phyloP scores from a whole-genome alignment of 2,797 vertebrate genomes.

The Falco naumanni region DNA sequence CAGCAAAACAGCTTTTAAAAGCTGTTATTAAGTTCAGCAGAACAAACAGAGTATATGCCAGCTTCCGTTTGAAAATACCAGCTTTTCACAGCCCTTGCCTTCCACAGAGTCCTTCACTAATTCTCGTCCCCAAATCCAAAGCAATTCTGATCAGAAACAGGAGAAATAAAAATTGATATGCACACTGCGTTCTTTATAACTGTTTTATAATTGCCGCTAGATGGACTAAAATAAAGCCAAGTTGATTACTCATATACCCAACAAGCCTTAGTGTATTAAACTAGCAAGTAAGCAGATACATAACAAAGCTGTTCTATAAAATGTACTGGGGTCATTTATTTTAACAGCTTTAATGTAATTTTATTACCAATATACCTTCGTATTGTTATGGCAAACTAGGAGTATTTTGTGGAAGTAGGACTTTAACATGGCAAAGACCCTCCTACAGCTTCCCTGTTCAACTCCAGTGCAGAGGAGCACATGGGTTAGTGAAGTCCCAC shows the following conservation, averaged over 20 bases:
- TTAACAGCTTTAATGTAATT: neutral
- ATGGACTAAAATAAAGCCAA: neutral
- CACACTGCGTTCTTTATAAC: neutral
- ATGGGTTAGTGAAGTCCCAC: neutral
- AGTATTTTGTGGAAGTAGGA: neutral
- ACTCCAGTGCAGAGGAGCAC: neutral
- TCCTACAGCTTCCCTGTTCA: neutral
- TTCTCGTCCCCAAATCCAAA: neutral
- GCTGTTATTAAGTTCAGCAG: neutral
- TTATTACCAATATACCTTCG: neutral
- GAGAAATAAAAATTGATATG: neutral
- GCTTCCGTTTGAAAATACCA: neutral
- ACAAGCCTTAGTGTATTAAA: neutral
- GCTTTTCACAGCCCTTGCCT: neutral
- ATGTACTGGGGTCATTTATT: neutral
- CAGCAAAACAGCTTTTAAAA: neutral
- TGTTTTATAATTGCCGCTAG: neutral
- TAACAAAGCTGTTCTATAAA: neutral
- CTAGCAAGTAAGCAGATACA: neutral
- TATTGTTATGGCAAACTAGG: neutral
- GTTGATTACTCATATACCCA: neutral
- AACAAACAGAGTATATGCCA: neutral
- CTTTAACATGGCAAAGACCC: neutral
- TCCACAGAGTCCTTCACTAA: neutral
- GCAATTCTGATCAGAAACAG: neutral